Conservation (phyloP, 2,797 vertebrate genomes). For the Brachyrhaphis roseni region DNA sequence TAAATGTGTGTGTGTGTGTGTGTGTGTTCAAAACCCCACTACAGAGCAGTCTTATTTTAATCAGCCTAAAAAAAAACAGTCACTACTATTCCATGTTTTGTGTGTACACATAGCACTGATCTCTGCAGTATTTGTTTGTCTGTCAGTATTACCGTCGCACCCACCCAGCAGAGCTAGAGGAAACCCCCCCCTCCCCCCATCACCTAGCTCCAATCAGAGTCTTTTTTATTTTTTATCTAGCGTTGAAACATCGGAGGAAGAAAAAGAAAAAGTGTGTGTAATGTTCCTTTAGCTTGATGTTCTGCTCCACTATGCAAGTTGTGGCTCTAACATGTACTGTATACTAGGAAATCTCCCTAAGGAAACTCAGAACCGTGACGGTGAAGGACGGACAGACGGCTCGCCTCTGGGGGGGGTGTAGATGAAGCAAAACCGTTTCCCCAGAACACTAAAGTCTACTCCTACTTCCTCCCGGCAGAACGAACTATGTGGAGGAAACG, state of each 20-base stretch:
- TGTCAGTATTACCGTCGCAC: slow-evolving; percentile 75
- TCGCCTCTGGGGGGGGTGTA: slow-evolving; percentile 29
- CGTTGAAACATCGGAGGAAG: neutral
- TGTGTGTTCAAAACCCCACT: slow-evolving; percentile 46
- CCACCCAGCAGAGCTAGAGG: slow-evolving; percentile 11
- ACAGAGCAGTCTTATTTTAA: slow-evolving; percentile 71
- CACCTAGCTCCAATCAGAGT: slow-evolving; percentile 5
- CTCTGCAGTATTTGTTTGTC: slow-evolving; percentile 72
- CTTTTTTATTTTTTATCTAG: slow-evolving; percentile 7
- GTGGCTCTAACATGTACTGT: slow-evolving; percentile 57
- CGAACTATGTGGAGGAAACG: slow-evolving; percentile 55
- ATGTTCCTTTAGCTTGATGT: slow-evolving; percentile 58
- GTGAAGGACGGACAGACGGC: slow-evolving; percentile 34
- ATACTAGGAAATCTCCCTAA: slow-evolving; percentile 27
- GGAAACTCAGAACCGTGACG: slow-evolving; percentile 24
- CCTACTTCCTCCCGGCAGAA: slow-evolving; percentile 51
- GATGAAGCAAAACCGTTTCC: slow-evolving; percentile 41
- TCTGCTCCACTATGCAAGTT: slow-evolving; percentile 80
- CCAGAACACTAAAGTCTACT: slow-evolving; percentile 50
- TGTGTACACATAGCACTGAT: slow-evolving; percentile 71
- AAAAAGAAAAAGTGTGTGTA: slow-evolving; percentile 26
- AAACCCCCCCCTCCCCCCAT: slow-evolving; percentile 7
- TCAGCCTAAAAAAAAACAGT: slow-evolving; percentile 23
- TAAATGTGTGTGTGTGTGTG: neutral
- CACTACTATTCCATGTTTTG: slow-evolving; percentile 66